Percentiles rank a stretch among this genome's conserved stretches.
phyloP scores from a whole-genome alignment of 2,888 invertebrate species.

The Timema podura region DNA sequence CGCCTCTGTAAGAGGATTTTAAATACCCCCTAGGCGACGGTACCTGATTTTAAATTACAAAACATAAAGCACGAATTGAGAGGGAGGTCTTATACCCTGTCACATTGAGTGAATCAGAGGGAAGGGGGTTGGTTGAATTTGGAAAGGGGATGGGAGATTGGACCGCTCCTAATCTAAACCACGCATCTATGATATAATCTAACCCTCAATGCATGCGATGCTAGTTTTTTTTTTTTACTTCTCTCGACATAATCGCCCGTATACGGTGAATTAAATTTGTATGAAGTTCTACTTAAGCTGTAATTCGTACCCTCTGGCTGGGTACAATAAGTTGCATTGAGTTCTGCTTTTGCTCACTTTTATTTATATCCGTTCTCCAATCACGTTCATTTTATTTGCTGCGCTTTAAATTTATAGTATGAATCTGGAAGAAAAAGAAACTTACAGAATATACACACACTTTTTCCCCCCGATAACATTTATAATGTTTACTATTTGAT shows the following conservation, averaged over 20 bases:
- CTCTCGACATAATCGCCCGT: not conserved
- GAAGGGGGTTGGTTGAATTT: not conserved
- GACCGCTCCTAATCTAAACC: conserved; percentile 14
- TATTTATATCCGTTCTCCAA: too few relatives aligned
- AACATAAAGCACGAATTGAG: conserved; percentile 11
- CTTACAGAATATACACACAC: too few relatives aligned
- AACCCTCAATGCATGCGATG: too few relatives aligned
- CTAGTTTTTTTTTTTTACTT: too few relatives aligned
- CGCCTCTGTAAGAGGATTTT: conserved; percentile 27
- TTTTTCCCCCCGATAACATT: too few relatives aligned
- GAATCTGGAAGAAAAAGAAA: too few relatives aligned
- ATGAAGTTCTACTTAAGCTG: conserved; percentile 6
- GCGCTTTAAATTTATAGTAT: too few relatives aligned
- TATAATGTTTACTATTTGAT: too few relatives aligned
- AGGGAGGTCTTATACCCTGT: not conserved
- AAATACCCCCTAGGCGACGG: conserved; percentile 15
- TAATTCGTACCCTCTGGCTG: conserved; percentile 3
- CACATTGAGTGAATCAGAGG: not conserved
- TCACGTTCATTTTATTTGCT: too few relatives aligned
- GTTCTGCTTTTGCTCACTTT: too few relatives aligned
- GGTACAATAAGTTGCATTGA: not conserved
- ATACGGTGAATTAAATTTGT: conserved; percentile 14
- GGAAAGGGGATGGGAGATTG: not conserved
- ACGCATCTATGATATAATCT: conserved; percentile 1
- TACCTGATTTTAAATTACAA: conserved; percentile 17